These are phyloP conservation scores for Drosophila seguyi DNA, from an alignment of 1,140 invertebrate species.

Conservation along the genomic window DNA sequence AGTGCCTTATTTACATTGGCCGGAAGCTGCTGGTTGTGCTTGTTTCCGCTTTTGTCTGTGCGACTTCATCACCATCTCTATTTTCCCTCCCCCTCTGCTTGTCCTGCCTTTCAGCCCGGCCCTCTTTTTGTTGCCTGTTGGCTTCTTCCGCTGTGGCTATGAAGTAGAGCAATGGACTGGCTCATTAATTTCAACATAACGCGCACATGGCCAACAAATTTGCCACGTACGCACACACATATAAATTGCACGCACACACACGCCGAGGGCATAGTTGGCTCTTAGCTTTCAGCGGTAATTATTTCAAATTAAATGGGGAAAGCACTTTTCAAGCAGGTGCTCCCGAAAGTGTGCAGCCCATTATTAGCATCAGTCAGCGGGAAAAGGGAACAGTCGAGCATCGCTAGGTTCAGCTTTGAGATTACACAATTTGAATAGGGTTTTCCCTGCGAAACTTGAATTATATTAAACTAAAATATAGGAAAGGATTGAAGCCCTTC, in stretches of 20 bases:
- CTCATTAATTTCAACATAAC: constrained; percentile 69
- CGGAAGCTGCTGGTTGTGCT: constrained; percentile 64
- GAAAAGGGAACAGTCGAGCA: not conserved
- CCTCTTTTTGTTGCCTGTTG: not conserved
- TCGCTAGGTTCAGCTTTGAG: not conserved
- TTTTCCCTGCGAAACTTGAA: too few species aligned
- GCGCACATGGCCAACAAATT: constrained; percentile 58
- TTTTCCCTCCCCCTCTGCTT: not conserved
- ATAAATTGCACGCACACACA: constrained; percentile 33
- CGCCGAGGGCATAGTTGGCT: constrained; percentile 29
- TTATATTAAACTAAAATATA: too few species aligned
- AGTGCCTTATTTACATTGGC: constrained; percentile 64
- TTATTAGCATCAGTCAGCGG: constrained; percentile 57
- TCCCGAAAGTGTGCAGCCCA: constrained; percentile 45
- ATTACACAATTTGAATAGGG: not conserved
- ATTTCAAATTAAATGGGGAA: constrained; percentile 68
- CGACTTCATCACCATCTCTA: constrained; percentile 42
- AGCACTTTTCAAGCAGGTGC: constrained; percentile 58
- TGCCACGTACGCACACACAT: constrained; percentile 16
- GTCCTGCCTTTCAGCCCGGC: constrained; percentile 5
- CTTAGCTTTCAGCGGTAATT: constrained; percentile 59
- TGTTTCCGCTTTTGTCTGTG: constrained; percentile 64
- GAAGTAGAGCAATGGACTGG: constrained; percentile 61
- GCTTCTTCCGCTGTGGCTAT: constrained; percentile 31
- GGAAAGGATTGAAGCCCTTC: too few species aligned